Percentiles rank a stretch among this genome's conserved stretches.
These are phyloP conservation scores for Entomyzon cyanotis DNA, from an alignment of 2,113 vertebrate species.

Conservation along the genomic window DNA sequence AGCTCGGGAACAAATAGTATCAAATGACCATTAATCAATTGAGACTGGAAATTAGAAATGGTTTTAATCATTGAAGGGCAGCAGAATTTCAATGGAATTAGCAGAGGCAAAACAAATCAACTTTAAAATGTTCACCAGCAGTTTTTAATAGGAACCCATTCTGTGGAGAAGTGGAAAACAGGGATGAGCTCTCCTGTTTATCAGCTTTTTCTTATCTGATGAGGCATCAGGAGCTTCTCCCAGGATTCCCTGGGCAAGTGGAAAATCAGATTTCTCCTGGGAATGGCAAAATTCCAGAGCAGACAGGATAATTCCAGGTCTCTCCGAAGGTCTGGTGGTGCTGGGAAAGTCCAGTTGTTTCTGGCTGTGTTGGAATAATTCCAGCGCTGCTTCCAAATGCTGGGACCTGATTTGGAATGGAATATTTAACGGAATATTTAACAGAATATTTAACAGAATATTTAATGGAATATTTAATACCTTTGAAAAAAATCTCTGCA, in stretches of 20 bases:
- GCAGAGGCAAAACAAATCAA: not conserved
- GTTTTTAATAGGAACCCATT: not conserved
- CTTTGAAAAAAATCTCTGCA: not conserved
- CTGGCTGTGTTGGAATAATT: not conserved
- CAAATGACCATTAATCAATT: not conserved
- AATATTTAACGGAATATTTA: not conserved
- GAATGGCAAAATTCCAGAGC: not conserved
- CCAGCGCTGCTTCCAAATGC: not conserved
- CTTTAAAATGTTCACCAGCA: not conserved
- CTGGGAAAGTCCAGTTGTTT: not conserved
- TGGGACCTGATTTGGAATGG: not conserved
- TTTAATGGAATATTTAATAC: not conserved
- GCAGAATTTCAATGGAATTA: not conserved
- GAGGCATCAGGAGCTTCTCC: not conserved
- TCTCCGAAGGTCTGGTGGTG: not conserved
- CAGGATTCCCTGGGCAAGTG: not conserved
- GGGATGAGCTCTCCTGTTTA: not conserved
- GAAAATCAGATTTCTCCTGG: not conserved
- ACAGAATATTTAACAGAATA: not conserved
- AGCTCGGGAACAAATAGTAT: not conserved
- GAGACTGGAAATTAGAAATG: not conserved
- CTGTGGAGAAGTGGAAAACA: not conserved
- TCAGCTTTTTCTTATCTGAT: not conserved
- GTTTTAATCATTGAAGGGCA: not conserved
- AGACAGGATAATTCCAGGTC: not conserved